A percentile compares a stretch with the other conserved stretches of the same genome.
Conservation (phyloP, 2,888 invertebrate genomes). For the Hymenopus coronatus region DNA sequence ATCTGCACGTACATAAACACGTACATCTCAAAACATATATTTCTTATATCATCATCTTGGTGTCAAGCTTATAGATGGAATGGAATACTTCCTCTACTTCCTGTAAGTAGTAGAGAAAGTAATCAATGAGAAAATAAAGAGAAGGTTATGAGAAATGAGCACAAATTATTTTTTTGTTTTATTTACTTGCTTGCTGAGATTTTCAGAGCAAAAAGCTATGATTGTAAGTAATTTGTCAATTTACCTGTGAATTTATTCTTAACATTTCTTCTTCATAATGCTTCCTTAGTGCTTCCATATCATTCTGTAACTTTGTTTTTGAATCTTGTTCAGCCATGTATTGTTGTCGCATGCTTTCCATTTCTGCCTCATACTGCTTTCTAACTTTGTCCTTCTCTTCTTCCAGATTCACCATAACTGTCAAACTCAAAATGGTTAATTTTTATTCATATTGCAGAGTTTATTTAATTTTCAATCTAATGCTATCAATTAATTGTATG, state of each 20-base stretch:
- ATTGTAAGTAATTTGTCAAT: neutral
- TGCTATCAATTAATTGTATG: no score
- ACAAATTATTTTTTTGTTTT: neutral
- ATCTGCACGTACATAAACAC: no score
- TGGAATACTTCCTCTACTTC: no score
- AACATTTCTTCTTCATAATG: conserved; percentile 54
- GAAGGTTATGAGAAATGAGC: no score
- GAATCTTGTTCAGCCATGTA: conserved; percentile 57
- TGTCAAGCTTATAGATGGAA: no score
- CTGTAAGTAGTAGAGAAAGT: no score
- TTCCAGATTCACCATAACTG: conserved; percentile 31
- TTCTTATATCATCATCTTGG: no score
- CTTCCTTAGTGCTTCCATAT: conserved; percentile 55
- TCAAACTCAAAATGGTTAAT: neutral
- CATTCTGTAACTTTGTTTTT: conserved; percentile 57
- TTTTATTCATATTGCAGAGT: neutral
- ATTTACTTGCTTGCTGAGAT: neutral
- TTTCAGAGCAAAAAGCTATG: neutral
- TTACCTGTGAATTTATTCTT: conserved; percentile 43
- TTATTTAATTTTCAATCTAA: no score
- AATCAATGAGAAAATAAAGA: neutral
- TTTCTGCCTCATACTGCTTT: conserved; percentile 54
- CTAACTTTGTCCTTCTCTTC: conserved; percentile 48
- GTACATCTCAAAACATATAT: no score
- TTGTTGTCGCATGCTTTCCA: conserved; percentile 52